Evolutionary conservation across 1,140 invertebrate species (phyloP), one percentile per base, ranked within the genome.

Genomic region (Cotesia chilonis): DNA sequence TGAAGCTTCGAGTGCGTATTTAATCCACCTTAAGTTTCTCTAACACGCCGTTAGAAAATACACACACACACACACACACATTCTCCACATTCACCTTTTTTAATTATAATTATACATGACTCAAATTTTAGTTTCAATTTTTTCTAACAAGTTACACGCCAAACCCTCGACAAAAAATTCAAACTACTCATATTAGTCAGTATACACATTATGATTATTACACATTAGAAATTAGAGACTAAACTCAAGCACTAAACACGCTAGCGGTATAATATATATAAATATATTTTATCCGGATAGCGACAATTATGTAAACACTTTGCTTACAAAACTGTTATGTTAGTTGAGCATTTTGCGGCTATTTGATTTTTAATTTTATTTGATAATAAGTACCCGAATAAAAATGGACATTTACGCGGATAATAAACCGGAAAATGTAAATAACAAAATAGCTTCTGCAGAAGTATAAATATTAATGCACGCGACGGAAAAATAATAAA

Each of bases 1-100:
- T 71, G 54, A 59, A 51, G 68, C 54, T 55, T 55, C 12, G 17
- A 5, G 52, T 72, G 38, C 54, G 54, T 72, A 72, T 72, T 64
- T 47, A 47, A 72, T 72, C 70, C 35, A 51, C 12, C 47, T 47
- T 47, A 64, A 51, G 52, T 63, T 71, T 72, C 64, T 67, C 70
- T 72, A 36, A 47, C 37, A 41, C 47, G 59, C 36, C 55, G 54
- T 66, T 72, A 60, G 55, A 72, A 59, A 66, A 54, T 67, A 55
- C 10, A 68, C 41, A 52, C 17, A 38, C 17, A 1, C 17, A 17
- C 41, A 52, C 17, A 38, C 17, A 1, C 17, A 17, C 36, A 41
- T 35, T 54, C 52, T 71, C 38, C 38, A 20, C 14, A 1, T 54
- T 9, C 37, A 37, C 37, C 47, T 14, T 20, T 20, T 4, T 28